Evolutionary conservation across 2,113 vertebrate species (phyloP), one percentile per base, ranked within the genome.

Genomic region (Myiagra hebetior): DNA sequence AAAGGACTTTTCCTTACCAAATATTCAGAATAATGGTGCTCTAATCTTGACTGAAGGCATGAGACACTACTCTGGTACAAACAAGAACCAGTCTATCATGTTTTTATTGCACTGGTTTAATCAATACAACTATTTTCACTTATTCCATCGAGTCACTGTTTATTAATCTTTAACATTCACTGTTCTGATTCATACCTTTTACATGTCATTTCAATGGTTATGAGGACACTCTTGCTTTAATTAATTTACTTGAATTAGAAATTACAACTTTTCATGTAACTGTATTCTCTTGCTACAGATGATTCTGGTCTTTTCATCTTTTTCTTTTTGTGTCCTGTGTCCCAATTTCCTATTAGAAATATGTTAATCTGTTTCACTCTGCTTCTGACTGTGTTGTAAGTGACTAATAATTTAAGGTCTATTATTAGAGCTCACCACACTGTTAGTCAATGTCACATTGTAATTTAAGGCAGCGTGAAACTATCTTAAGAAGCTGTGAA

Each of bases 351-450:
- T 77, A 15, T 72, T 76, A 72, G 77, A 81, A 94, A 68, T 28
- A 49, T 16, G 49, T 93, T 63, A 75, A 82, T 94, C 75, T 59
- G 64, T 95, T 84, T 89, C 64, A 16, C 70, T 78, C 56, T 82
- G 62, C 93, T 90, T 86, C 93, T 94, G 91, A 93, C 85, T 65
- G 63, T 85, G 88, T 80, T 60, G 93, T 79, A 79, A 89, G 88
- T 97, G 97, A 97, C 97, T 97, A 90, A 95, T 95, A 88, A 74
- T 89, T 87, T 77, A 91, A 83, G 74, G 84, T 95, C 94, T 97
- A 97, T 97, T 97, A 97, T 97, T 97, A 95, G 95, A 96, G 64
- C 67, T 84, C n/a, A 92, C 84, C 91, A 87, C 84, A 53, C 84
- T 87, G 44, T 96, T 91, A 95, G 84, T 96, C 95, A 97, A 95